phyloP scores from a whole-genome alignment of 2,797 vertebrate species.

The Neosilurus hyrtlii region DNA sequence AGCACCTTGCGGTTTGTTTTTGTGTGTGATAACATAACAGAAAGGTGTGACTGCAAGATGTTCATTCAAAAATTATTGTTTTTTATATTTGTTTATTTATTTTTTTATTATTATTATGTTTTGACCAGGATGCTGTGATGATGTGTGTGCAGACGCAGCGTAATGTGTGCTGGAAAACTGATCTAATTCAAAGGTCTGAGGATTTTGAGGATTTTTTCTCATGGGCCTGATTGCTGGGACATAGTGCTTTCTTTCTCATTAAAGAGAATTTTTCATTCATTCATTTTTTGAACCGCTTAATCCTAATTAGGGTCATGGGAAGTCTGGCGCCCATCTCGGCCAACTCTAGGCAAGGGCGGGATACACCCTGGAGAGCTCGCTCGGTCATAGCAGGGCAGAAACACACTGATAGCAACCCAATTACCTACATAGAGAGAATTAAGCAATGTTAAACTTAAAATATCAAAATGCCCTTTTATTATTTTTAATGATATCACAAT shows the following conservation, averaged over 20 bases:
- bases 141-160: neutral
- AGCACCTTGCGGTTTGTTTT: constrained; percentile 1
- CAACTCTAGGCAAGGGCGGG: too few species aligned
- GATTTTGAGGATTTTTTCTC: constrained; percentile 65
- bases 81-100: neutral
- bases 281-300: too few species aligned
- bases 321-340: too few species aligned
- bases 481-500: neutral
- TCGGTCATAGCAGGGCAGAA: too few species aligned
- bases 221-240: constrained; percentile 51
- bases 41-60: neutral
- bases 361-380: too few species aligned
- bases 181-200: constrained; percentile 39
- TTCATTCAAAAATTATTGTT: neutral
- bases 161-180: neutral
- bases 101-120: neutral
- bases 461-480: neutral
- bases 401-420: too few species aligned
- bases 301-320: too few species aligned
- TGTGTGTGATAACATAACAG: constrained; percentile 4
- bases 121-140: neutral
- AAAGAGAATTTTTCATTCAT: too few species aligned
- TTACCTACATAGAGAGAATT: too few species aligned
- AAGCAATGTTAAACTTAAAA: neutral
- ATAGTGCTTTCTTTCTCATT: neutral